Evolutionary conservation across 2,888 invertebrate species (phyloP).

Genomic region (Aphodius granarius): DNA sequence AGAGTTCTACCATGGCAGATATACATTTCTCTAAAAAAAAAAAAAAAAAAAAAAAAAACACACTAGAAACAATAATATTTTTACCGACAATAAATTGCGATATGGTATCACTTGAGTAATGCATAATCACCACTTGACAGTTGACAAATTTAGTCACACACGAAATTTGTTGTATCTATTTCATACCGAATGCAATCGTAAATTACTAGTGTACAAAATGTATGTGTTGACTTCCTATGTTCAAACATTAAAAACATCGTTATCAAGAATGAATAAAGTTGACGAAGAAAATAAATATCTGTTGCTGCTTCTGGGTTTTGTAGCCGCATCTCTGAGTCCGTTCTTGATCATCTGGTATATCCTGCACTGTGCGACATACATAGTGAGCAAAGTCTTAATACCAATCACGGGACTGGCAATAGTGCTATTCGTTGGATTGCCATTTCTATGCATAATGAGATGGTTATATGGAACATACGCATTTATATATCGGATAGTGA

Average conservation of each 20-base stretch:
- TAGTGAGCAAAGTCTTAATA: slow-evolving; percentile 25
- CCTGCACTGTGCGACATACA: slow-evolving; percentile 25
- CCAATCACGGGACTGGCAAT: slow-evolving; percentile 28
- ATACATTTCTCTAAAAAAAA: too few species aligned
- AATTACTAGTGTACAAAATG: slow-evolving; percentile 18
- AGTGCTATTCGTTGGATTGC: slow-evolving; percentile 32
- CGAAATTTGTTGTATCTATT: background rate
- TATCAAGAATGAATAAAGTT: slow-evolving; percentile 21
- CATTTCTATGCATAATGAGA: slow-evolving; percentile 29
- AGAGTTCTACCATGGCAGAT: too few species aligned
- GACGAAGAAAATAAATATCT: slow-evolving; percentile 28
- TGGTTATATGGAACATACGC: slow-evolving; percentile 29
- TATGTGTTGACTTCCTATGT: slow-evolving; percentile 22
- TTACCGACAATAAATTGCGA: background rate
- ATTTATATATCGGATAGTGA: slow-evolving; percentile 28
- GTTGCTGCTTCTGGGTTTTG: slow-evolving; percentile 28
- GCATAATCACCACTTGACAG: background rate
- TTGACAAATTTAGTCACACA: background rate
- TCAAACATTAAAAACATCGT: slow-evolving; percentile 17
- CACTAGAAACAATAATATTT: background rate
- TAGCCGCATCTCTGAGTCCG: slow-evolving; percentile 30
- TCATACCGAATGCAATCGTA: background rate
- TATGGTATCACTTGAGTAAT: background rate
- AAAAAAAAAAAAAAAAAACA: background rate
- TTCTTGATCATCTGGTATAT: slow-evolving; percentile 27